phyloP scores from a whole-genome alignment of 2,888 invertebrate genomes.

The Thelaira solivaga region DNA sequence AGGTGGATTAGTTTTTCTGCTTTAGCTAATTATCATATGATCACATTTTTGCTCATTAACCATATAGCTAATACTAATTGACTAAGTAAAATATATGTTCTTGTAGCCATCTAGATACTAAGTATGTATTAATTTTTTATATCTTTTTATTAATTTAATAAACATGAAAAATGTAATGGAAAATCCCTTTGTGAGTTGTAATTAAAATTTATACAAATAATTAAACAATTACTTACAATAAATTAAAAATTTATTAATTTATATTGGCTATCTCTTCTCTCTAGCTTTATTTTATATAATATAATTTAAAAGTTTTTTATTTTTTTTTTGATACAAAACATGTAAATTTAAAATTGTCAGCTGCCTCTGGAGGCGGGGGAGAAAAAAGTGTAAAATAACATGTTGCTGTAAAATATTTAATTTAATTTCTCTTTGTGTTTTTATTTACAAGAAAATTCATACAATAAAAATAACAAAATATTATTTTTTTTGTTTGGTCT shows the following conservation, averaged over 20 bases:
- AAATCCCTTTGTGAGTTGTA: constrained; percentile 6
- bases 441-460: constrained; percentile 28
- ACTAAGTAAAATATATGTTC: too few relatives aligned
- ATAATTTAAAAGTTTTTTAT: not conserved
- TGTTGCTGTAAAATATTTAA: constrained; percentile 9
- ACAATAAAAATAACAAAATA: constrained; percentile 22
- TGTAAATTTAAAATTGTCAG: constrained; percentile 24
- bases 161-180: not conserved
- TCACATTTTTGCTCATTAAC: too few relatives aligned
- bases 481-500: too few relatives aligned
- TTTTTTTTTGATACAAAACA: not conserved
- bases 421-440: not conserved
- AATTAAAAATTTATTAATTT: constrained; percentile 15
- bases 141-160: not conserved
- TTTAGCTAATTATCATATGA: too few relatives aligned
- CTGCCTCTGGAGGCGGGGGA: not conserved
- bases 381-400: not conserved
- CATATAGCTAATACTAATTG: too few relatives aligned
- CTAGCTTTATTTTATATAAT: too few relatives aligned
- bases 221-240: constrained; percentile 33
- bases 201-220: constrained; percentile 45
- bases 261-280: too few relatives aligned
- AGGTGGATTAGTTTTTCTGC: too few relatives aligned
- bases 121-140: too few relatives aligned
- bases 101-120: too few relatives aligned